Conservation (phyloP, 2,888 invertebrate species). For the Ephialtes manifestator region DNA sequence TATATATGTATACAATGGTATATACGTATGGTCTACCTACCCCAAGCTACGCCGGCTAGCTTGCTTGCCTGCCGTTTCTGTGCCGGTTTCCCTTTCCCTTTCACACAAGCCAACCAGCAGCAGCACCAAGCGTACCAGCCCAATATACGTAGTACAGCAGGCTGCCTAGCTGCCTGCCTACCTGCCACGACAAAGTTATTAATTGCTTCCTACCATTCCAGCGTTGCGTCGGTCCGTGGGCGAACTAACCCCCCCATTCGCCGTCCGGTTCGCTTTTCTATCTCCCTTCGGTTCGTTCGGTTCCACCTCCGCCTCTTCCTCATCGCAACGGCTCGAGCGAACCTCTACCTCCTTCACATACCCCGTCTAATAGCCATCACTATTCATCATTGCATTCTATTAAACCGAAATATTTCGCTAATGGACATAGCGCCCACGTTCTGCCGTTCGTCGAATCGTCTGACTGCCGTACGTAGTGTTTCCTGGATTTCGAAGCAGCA, state of each 20-base stretch:
- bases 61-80: constrained; percentile 65
- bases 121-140: constrained; percentile 45
- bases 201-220: constrained; percentile 85
- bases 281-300: constrained; percentile 66
- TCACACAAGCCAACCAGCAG: constrained; percentile 47
- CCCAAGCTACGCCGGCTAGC: constrained; percentile 62
- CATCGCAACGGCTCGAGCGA: constrained; percentile 47
- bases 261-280: constrained; percentile 66
- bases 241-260: constrained; percentile 74
- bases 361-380: constrained; percentile 75
- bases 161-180: constrained; percentile 74
- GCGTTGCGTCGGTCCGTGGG: constrained; percentile 74
- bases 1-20: constrained; percentile 27
- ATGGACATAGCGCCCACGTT: constrained; percentile 63
- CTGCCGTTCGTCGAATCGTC: constrained; percentile 43
- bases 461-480: constrained; percentile 26
- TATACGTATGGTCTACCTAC: constrained; percentile 34
- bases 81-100: constrained; percentile 64
- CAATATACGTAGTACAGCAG: constrained; percentile 54
- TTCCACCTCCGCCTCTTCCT: constrained; percentile 44
- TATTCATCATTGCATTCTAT: constrained; percentile 79
- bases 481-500: constrained; percentile 30
- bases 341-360: constrained; percentile 54
- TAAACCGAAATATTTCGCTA: constrained; percentile 72
- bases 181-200: constrained; percentile 85